Conservation (phyloP, 1,140 invertebrate genomes). For the Patella vulgata region DNA sequence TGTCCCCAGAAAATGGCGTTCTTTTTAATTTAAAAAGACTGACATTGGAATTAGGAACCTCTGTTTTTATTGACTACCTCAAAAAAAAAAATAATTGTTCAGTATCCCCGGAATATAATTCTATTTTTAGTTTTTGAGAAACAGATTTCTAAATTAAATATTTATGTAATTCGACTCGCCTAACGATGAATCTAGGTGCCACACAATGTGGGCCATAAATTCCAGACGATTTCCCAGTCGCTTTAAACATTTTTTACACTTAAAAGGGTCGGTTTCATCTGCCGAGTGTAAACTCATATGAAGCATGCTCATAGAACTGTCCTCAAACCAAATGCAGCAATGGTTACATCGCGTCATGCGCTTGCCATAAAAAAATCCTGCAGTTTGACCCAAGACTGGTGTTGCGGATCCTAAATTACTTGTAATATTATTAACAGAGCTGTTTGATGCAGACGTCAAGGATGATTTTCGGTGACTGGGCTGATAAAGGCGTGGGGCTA, state of each 20-base stretch:
- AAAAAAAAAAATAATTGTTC: too few species aligned
- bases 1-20: too few species aligned
- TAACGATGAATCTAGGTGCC: constrained; percentile 73
- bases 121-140: too few species aligned
- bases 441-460: background rate
- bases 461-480: background rate
- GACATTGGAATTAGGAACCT: too few species aligned
- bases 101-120: too few species aligned
- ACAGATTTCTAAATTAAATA: too few species aligned
- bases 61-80: too few species aligned
- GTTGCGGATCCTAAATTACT: background rate
- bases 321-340: constrained; percentile 57
- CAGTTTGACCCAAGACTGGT: background rate
- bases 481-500: constrained; percentile 2
- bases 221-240: constrained; percentile 60
- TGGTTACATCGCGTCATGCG: constrained; percentile 49
- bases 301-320: constrained; percentile 53
- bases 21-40: too few species aligned
- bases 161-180: too few species aligned
- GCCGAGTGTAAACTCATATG: constrained; percentile 54
- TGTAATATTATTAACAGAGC: background rate
- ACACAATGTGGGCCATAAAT: constrained; percentile 78
- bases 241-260: constrained; percentile 53
- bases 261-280: constrained; percentile 52
- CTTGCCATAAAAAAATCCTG: constrained; percentile 18